Conservation (phyloP, 1,140 invertebrate species). For the Sycobia sp. region DNA sequence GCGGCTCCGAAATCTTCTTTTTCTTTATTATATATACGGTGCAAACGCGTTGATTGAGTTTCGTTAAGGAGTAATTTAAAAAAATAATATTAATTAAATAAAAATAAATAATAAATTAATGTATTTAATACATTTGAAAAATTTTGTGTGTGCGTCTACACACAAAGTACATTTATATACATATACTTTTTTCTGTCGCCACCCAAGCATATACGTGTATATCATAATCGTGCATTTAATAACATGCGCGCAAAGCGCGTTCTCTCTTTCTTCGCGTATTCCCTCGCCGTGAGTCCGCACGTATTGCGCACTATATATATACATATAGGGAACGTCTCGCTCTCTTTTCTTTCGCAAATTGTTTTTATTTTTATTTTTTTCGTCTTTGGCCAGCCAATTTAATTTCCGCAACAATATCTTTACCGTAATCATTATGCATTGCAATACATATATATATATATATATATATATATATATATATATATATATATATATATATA, state of each 20-base stretch:
- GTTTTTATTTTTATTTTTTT: conserved; percentile 3
- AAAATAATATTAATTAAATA: no score
- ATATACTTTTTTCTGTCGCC: no score
- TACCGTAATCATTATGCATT: conserved; percentile 10
- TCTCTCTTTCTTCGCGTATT: neutral
- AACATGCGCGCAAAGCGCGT: neutral
- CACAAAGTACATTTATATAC: neutral
- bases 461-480: neutral
- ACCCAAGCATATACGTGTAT: no score
- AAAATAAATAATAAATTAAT: no score
- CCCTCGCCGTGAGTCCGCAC: neutral
- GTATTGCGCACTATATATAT: no score
- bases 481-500: conserved; percentile 1
- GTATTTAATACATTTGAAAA: conserved; percentile 41
- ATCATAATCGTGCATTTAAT: no score
- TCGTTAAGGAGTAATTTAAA: no score
- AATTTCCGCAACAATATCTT: conserved; percentile 17
- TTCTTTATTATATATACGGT: neutral
- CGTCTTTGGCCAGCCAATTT: conserved; percentile 20
- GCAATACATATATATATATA: conserved; percentile 7
- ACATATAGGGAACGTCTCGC: conserved; percentile 6
- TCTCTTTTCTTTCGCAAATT: conserved; percentile 2
- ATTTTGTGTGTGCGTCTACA: conserved; percentile 14
- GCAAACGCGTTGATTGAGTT: neutral
- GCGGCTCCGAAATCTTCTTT: no score